These are phyloP conservation scores for Galeopterus variegatus DNA, from an alignment of 2,113 vertebrate genomes.

Conservation along the genomic window DNA sequence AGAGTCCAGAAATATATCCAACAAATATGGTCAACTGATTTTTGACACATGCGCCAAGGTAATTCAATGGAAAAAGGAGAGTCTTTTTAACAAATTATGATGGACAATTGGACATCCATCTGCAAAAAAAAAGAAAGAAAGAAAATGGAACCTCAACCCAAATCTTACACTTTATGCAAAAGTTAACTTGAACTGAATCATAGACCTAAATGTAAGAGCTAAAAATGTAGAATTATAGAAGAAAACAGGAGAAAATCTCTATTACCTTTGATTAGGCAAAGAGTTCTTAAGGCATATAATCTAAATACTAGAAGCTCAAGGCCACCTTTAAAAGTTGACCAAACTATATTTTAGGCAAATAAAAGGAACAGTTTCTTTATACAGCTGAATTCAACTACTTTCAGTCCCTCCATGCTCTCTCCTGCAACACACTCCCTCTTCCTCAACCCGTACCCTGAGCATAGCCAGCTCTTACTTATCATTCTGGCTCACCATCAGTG, in stretches of 20 bases:
- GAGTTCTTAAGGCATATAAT: conserved; percentile 1
- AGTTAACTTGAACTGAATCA: neutral
- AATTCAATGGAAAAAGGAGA: neutral
- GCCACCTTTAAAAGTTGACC: neutral
- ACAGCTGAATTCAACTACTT: neutral
- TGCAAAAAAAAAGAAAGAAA: neutral
- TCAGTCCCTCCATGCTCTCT: neutral
- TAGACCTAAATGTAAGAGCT: neutral
- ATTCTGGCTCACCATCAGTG: neutral
- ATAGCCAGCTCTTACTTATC: neutral
- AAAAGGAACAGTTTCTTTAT: neutral
- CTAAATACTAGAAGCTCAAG: neutral
- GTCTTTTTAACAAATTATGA: neutral
- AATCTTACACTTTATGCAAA: neutral
- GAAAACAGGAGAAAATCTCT: neutral
- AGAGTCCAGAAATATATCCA: neutral
- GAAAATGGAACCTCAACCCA: neutral
- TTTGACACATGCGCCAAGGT: neutral
- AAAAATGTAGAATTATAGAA: conserved; percentile 6
- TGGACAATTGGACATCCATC: neutral
- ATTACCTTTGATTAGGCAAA: neutral
- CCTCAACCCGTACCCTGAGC: neutral
- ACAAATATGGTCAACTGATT: neutral
- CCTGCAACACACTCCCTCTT: neutral
- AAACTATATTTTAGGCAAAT: neutral